Conservation (phyloP, 2,113 vertebrate genomes). For the Psettodes erumei region DNA sequence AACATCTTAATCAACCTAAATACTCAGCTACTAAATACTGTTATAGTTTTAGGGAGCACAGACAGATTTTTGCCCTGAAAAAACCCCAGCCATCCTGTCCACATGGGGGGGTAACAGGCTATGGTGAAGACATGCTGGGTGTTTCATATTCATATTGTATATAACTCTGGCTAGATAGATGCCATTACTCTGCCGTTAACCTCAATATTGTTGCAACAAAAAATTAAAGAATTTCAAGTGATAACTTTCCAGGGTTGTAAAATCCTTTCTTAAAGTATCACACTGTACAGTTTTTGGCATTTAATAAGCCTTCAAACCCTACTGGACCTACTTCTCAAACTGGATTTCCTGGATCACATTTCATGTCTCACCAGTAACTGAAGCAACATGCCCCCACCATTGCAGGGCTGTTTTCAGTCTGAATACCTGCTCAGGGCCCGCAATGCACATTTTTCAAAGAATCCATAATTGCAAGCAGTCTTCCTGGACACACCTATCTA, state of each 20-base stretch:
- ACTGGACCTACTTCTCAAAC: not conserved
- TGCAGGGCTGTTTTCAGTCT: not conserved
- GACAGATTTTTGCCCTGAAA: not conserved
- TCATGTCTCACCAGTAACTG: slow-evolving; percentile 1
- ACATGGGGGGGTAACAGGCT: not conserved
- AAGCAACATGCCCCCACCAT: not conserved
- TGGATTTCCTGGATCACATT: not conserved
- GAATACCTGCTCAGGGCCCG: not conserved
- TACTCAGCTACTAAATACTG: not conserved
- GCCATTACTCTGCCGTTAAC: not conserved
- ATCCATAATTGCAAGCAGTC: slow-evolving; percentile 30
- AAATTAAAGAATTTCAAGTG: not conserved
- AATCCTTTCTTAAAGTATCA: not conserved
- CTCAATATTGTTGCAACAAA: not conserved
- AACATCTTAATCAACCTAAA: not conserved
- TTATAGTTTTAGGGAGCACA: not conserved
- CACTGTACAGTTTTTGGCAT: not conserved
- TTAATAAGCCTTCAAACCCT: not conserved
- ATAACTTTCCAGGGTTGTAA: not conserved
- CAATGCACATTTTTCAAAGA: not conserved
- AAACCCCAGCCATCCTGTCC: not conserved
- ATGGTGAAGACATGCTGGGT: not conserved
- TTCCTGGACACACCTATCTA: slow-evolving; percentile 31
- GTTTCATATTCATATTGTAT: not conserved
- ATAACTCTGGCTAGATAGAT: not conserved